A percentile compares a stretch with the other conserved stretches of the same genome.
phyloP scores from a whole-genome alignment of 2,888 invertebrate species.

The Orgyia antiqua region DNA sequence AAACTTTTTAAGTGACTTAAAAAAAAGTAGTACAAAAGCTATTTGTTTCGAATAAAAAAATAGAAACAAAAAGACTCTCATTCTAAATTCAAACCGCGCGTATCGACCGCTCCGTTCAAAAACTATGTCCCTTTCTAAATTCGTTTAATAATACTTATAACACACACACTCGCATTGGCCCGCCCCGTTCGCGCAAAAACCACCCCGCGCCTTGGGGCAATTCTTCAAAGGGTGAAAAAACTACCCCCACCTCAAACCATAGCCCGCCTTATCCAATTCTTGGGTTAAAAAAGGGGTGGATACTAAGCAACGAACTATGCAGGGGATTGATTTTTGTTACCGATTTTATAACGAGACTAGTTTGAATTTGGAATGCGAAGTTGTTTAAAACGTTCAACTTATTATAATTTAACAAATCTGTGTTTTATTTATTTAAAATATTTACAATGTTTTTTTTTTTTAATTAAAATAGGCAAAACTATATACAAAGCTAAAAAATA shows the following conservation, averaged over 20 bases:
- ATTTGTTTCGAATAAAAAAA: too few relatives aligned
- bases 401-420: too few relatives aligned
- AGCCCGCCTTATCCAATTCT: slow-evolving; percentile 73
- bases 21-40: too few relatives aligned
- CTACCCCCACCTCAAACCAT: slow-evolving; percentile 37
- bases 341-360: slow-evolving; percentile 28
- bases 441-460: too few relatives aligned
- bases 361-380: slow-evolving; percentile 26
- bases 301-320: slow-evolving; percentile 69
- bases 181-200: slow-evolving; percentile 46
- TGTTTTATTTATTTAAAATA: too few relatives aligned
- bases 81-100: slow-evolving; percentile 32
- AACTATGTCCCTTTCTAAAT: slow-evolving; percentile 70
- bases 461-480: too few relatives aligned
- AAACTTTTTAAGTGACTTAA: too few relatives aligned
- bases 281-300: slow-evolving; percentile 76
- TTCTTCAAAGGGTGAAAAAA: slow-evolving; percentile 78
- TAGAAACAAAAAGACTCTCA: slow-evolving; percentile 19
- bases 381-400: too few relatives aligned
- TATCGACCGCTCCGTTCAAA: slow-evolving; percentile 49
- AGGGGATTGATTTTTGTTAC: slow-evolving; percentile 55
- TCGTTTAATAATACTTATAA: slow-evolving; percentile 62
- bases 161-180: slow-evolving; percentile 47
- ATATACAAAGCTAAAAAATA: too few relatives aligned
- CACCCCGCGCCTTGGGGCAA: slow-evolving; percentile 71